Percentiles rank a stretch among this genome's conserved stretches.
phyloP scores from a whole-genome alignment of 2,113 vertebrate genomes.

The Hemiscyllium ocellatum region DNA sequence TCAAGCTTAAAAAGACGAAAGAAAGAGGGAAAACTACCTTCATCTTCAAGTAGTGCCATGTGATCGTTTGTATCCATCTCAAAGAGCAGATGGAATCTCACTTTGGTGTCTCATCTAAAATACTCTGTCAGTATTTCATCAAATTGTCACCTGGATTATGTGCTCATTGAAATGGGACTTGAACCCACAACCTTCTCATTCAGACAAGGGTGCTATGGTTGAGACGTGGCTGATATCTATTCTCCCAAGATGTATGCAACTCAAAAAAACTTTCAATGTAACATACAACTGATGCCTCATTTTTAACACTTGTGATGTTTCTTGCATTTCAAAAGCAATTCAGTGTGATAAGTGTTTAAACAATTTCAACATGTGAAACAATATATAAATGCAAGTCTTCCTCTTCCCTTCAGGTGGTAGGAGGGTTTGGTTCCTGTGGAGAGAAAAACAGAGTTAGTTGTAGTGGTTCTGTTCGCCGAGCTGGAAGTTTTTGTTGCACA shows the following conservation, averaged over 20 bases:
- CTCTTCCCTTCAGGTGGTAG: neutral
- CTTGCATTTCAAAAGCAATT: neutral
- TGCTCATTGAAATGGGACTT: neutral
- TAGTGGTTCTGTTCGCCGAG: too few species aligned
- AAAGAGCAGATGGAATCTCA: neutral
- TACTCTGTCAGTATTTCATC: neutral
- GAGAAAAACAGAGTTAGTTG: too few species aligned
- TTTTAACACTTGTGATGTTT: constrained; percentile 9
- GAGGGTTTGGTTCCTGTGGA: too few species aligned
- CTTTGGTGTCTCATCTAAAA: neutral
- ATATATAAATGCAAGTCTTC: neutral
- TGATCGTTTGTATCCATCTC: neutral
- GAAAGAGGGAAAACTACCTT: neutral
- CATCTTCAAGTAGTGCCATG: neutral
- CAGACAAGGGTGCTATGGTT: neutral
- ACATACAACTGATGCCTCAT: neutral
- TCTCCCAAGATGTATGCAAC: neutral
- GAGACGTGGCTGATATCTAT: neutral
- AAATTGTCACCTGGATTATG: neutral
- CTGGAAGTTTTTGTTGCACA: too few species aligned
- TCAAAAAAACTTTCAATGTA: neutral
- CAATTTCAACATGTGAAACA: neutral
- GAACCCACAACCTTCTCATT: neutral
- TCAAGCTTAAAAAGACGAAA: too few species aligned
- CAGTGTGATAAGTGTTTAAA: neutral